phyloP scores from a whole-genome alignment of 2,113 vertebrate species.

The Chloebia gouldiae region DNA sequence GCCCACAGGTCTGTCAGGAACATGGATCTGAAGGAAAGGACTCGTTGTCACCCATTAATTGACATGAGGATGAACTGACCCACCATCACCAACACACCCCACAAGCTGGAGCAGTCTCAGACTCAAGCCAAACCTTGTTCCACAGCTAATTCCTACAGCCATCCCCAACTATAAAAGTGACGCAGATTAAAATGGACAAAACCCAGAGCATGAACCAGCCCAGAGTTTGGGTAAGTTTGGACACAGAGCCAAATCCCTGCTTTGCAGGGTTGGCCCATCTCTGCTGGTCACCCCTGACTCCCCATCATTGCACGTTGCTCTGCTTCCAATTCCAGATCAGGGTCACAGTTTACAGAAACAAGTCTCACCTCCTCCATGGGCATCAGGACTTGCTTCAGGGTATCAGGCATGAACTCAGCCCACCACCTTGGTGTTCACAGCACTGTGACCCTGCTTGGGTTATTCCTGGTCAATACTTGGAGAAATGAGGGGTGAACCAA shows the following conservation, averaged over 20 bases:
- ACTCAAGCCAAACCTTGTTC: background rate
- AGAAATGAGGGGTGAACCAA: background rate
- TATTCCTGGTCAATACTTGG: background rate
- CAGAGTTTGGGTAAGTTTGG: background rate
- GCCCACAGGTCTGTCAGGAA: background rate
- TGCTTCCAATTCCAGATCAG: background rate
- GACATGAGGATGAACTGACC: background rate
- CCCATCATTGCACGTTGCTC: background rate
- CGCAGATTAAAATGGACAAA: background rate
- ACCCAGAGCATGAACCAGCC: background rate
- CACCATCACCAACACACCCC: background rate
- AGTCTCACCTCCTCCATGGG: background rate
- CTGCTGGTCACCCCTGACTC: background rate
- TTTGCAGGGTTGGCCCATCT: background rate
- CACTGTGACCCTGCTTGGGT: background rate
- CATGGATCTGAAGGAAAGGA: constrained; percentile 19
- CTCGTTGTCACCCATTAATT: background rate
- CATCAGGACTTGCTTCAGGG: background rate
- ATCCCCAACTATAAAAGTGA: background rate
- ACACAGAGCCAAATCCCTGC: background rate
- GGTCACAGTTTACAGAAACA: background rate
- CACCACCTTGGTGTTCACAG: background rate
- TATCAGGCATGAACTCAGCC: background rate
- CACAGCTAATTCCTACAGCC: background rate
- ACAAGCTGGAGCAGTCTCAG: background rate